Conservation (phyloP, 2,113 vertebrate genomes). For the Struthio camelus region DNA sequence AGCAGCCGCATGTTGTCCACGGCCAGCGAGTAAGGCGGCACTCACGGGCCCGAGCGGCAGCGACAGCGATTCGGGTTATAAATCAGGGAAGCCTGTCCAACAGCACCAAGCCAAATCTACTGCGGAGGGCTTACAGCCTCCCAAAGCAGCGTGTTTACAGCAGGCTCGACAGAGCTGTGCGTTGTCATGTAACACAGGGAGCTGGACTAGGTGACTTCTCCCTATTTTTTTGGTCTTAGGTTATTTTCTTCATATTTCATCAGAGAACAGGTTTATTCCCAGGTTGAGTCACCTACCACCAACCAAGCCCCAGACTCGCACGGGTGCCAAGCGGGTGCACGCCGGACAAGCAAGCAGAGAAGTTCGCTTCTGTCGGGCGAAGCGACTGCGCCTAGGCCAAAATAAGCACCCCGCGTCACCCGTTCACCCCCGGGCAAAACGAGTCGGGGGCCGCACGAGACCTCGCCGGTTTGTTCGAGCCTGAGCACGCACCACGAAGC, state of each 20-base stretch:
- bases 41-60: too few relatives aligned
- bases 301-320: not conserved
- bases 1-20: too few relatives aligned
- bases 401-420: not conserved
- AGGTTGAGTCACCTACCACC: not conserved
- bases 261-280: not conserved
- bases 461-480: not conserved
- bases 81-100: too few relatives aligned
- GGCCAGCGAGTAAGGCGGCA: too few relatives aligned
- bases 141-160: too few relatives aligned
- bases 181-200: too few relatives aligned
- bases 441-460: not conserved
- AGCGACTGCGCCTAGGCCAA: not conserved
- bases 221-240: not conserved
- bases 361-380: not conserved
- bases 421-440: not conserved
- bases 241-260: not conserved
- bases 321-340: not conserved
- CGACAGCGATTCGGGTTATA: too few relatives aligned
- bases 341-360: not conserved
- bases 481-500: not conserved
- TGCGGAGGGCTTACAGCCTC: too few relatives aligned
- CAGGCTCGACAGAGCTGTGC: too few relatives aligned
- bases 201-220: too few relatives aligned
- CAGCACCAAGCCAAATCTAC: too few relatives aligned